A percentile compares a stretch with the other conserved stretches of the same genome.
These are phyloP conservation scores for Pristionchus exspectatus DNA, from an alignment of 2,888 invertebrate species.

Conservation along the genomic window DNA sequence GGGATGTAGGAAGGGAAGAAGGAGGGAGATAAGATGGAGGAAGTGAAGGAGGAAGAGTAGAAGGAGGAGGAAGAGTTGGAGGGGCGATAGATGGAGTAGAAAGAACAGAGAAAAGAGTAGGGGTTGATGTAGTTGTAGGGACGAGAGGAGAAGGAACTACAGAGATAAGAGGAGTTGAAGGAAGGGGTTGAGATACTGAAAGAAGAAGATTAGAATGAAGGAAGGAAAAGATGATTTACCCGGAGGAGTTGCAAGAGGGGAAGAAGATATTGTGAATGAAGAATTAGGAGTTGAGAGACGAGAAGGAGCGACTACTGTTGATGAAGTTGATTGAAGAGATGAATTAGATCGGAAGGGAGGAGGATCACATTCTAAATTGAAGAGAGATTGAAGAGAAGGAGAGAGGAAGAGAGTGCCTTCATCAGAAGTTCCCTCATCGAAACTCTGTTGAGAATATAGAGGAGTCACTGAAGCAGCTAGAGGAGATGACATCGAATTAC, in stretches of 20 bases:
- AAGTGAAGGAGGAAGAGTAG: not conserved
- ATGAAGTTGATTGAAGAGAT: not conserved
- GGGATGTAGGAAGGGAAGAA: not conserved
- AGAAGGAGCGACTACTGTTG: conserved; percentile 4
- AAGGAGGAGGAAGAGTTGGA: not conserved
- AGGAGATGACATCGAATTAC: conserved; percentile 47
- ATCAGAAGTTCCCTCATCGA: conserved; percentile 19
- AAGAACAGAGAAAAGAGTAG: not conserved
- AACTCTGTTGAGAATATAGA: conserved; percentile 41
- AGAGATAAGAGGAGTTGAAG: not conserved
- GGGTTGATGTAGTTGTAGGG: not conserved
- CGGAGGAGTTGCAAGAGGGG: not conserved
- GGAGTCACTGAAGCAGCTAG: conserved; percentile 26
- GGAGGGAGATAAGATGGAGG: not conserved
- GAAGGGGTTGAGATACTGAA: conserved; percentile 20
- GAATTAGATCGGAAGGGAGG: conserved; percentile 23
- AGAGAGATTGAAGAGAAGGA: not conserved
- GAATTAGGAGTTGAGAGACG: conserved; percentile 18
- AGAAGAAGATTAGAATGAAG: not conserved
- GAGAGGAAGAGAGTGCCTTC: not conserved
- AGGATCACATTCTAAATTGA: conserved; percentile 32
- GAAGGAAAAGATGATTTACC: not conserved
- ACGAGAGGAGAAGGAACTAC: conserved; percentile 20
- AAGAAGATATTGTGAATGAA: conserved; percentile 32
- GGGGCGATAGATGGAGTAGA: not conserved